These are phyloP conservation scores for Parazoanthus darwini DNA, from an alignment of 92 coral and sea anemone species.

Conservation along the genomic window DNA sequence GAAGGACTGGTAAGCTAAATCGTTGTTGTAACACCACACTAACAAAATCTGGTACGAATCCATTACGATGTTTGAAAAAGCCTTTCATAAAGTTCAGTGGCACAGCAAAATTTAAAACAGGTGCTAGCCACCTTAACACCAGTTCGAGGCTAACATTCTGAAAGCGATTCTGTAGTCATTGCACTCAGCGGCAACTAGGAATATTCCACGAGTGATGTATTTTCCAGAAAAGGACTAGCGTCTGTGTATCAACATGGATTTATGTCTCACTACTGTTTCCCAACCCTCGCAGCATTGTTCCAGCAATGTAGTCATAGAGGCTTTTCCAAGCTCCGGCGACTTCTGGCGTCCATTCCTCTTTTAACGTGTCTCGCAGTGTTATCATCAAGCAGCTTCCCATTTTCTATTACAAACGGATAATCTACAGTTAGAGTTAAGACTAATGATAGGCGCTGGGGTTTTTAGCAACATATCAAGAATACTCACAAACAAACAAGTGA, in stretches of 20 bases:
- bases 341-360: conserved; percentile 76
- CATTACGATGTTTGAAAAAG: no score
- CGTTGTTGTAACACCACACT: no score
- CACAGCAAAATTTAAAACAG: no score
- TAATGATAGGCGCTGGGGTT: not conserved
- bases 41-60: no score
- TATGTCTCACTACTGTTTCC: not conserved
- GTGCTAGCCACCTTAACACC: no score
- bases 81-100: no score
- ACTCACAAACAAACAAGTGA: not conserved
- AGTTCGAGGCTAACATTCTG: no score
- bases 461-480: no score
- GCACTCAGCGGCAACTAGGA: no score
- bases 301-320: conserved; percentile 74
- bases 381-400: conserved; percentile 72
- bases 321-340: conserved; percentile 81
- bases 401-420: conserved; percentile 51
- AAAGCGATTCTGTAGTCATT: no score
- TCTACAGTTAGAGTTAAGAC: not conserved
- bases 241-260: not conserved
- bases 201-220: not conserved
- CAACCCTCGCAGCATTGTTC: conserved; percentile 77
- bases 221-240: not conserved
- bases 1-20: no score
- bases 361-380: conserved; percentile 63